Base-by-base conservation (phyloP, 2,113 vertebrate species). In the Grantiella picta region DNA sequence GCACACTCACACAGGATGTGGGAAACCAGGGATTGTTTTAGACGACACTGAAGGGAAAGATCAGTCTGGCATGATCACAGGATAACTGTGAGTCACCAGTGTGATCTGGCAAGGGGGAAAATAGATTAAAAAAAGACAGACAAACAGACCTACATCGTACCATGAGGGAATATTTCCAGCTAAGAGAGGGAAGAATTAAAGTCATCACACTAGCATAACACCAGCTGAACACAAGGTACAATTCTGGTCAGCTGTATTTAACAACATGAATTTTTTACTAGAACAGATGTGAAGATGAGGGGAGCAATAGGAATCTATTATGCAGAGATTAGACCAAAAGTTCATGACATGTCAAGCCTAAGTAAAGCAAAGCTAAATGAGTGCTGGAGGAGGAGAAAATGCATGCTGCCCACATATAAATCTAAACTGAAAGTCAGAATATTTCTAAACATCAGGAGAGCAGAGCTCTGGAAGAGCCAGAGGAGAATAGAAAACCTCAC, bases 1-100 rank as follows among this genome's bases (percentile, higher is more conserved):
- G 40, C 71, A 44, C 28, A 52, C 92, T 95, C 90, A 95, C 47
- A 84, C 96, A 95, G 95, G 96, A 97, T 95, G 95, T 96, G 96
- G 96, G 91, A 89, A 95, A 89, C 92, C 89, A 94, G 89, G 92
- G 83, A 94, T 91, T 12, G 0, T 66, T 94, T 68, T 9, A 82
- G 86, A 92, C 27, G 38, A 89, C n/a, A 94, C 71, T n/a, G 49
- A 84, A 82, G 54, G 83, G 72, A 56, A 94, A 94, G 72, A 95
- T 94, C 89, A 78, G 94, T 52, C 86, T 89, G 77, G 86, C 47
- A 77, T 73, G 86, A 96, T 96, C 94, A 97, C 72, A 92, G 73
- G 95, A 47, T 71, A 92, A 82, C 89, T 78, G 12, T 95, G 94
- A 94, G 73, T 96, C 96, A 96, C 45, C 83, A 84, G 5, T 21